A percentile compares a stretch with the other conserved stretches of the same genome.
Evolutionary conservation across 2,888 invertebrate species (phyloP).

Genomic region (Chrysolina oricalcia): DNA sequence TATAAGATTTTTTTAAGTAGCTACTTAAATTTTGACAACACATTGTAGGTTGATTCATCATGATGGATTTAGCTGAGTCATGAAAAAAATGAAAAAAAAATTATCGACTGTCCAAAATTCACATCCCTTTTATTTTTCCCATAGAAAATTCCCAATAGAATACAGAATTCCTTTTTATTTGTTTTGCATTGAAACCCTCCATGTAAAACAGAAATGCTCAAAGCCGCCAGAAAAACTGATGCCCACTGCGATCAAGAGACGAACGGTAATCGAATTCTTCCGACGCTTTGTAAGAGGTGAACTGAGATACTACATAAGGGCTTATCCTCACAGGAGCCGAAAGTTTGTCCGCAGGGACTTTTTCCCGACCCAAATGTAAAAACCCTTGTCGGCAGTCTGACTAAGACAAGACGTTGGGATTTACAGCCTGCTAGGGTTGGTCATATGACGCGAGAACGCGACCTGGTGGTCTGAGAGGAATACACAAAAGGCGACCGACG

Average conservation of each 20-base stretch:
- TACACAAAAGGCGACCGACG: neutral
- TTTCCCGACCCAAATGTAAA: conserved; percentile 11
- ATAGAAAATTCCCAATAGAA: too few species aligned
- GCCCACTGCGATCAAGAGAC: too few species aligned
- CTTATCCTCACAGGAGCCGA: neutral
- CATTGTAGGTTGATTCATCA: too few species aligned
- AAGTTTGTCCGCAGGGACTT: conserved; percentile 16
- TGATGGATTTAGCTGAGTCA: too few species aligned
- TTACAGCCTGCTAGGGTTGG: conserved; percentile 23
- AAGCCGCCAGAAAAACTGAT: neutral
- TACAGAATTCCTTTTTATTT: too few species aligned
- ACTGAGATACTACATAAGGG: neutral
- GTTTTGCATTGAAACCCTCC: too few species aligned
- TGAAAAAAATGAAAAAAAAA: too few species aligned
- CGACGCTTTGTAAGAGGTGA: neutral
- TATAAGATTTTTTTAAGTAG: too few species aligned
- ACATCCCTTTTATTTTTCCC: too few species aligned
- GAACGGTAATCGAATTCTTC: neutral
- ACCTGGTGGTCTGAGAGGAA: neutral
- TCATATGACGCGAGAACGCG: neutral
- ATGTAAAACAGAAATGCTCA: too few species aligned
- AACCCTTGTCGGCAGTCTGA: conserved; percentile 22
- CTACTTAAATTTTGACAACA: too few species aligned
- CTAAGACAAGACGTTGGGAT: conserved; percentile 24
- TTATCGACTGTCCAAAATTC: too few species aligned